Base-by-base conservation (phyloP, 1,140 invertebrate species). In the Bombus fervidus region DNA sequence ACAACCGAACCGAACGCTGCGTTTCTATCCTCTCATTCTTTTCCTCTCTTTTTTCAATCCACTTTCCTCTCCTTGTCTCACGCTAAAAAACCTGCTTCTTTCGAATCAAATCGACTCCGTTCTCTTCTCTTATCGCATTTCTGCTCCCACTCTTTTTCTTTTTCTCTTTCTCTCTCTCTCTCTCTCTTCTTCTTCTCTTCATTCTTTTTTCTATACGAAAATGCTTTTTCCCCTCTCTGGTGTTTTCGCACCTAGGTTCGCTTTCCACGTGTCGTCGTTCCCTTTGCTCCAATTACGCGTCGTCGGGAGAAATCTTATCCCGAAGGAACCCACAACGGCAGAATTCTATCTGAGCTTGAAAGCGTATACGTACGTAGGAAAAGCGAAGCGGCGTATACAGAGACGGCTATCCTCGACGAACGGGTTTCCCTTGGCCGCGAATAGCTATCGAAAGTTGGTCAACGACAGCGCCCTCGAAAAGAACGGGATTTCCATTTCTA, bases 251-350 rank as follows among this genome's bases (percentile, higher is more conserved):
- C 64, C 59, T 28, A 43, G 43, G 76, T 53, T 84, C 57, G n/a
- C 41, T 76, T 59, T 76, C 78, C 59, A 77, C 43, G 22, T 39
- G 73, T 81, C 47, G 73, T 76, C 57, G 78, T 83, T 77, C 47
- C 78, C 75, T 75, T 87, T 80, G 62, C 71, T 75, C 71, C 81
- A 73, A 87, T 84, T 84, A 75, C 74, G 71, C 79, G 71, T 43
- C 37, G 47, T 15, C 81, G 47, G 34, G 37, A 25, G 28, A 41
- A 72, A 72, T 15, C 34, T 31, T 59, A 59, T 59, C 68, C 28
- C 68, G 28, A n/a, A 81, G 68, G 68, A 72, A n/a, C 10, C n/a
- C 18, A 25, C 10, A 22, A 57, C 28, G 18, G 18, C n/a, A 41
- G 43, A 81, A 81, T 81, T 74, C 53, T 41, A 74, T 81, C 53